Percentiles rank a stretch among this genome's conserved stretches.
Evolutionary conservation across 2,888 invertebrate species (phyloP).

Genomic region (Coecobrya sp.): DNA sequence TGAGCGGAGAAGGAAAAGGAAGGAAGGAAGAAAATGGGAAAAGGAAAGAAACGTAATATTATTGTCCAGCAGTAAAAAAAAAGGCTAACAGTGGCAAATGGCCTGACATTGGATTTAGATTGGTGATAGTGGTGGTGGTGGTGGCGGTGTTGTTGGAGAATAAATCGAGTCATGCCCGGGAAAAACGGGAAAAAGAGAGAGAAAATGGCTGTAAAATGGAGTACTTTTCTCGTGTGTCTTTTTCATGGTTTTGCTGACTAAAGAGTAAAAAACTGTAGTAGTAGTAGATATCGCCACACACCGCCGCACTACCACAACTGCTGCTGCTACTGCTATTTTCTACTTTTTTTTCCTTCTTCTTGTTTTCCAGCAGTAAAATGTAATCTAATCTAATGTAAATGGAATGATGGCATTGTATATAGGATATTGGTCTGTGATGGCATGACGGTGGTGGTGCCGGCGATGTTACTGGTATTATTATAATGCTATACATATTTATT

Average conservation of each 20-base stretch:
- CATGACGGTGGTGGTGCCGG: background rate
- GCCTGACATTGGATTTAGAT: constrained; percentile 50
- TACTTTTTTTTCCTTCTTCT: background rate
- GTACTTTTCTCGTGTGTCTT: background rate
- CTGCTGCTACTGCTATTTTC: background rate
- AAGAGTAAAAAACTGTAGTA: too few species aligned
- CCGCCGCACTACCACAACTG: background rate
- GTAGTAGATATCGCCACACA: background rate
- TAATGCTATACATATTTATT: background rate
- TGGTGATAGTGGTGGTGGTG: constrained; percentile 26
- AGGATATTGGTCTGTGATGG: constrained; percentile 44
- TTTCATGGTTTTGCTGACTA: constrained; percentile 40
- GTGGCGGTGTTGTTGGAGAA: background rate
- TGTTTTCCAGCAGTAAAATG: constrained; percentile 1
- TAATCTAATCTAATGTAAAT: constrained; percentile 53
- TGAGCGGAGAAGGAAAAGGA: background rate
- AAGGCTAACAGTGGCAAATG: constrained; percentile 48
- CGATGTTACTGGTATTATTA: background rate
- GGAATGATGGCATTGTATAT: constrained; percentile 1
- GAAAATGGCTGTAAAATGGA: constrained; percentile 27
- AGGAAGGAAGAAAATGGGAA: background rate
- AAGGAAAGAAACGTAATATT: constrained; percentile 43
- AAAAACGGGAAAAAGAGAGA: background rate
- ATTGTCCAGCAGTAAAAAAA: constrained; percentile 74
- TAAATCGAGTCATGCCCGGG: constrained; percentile 22